These are phyloP conservation scores for Pristionchus mayeri DNA, from an alignment of 2,888 invertebrate genomes.

Conservation along the genomic window DNA sequence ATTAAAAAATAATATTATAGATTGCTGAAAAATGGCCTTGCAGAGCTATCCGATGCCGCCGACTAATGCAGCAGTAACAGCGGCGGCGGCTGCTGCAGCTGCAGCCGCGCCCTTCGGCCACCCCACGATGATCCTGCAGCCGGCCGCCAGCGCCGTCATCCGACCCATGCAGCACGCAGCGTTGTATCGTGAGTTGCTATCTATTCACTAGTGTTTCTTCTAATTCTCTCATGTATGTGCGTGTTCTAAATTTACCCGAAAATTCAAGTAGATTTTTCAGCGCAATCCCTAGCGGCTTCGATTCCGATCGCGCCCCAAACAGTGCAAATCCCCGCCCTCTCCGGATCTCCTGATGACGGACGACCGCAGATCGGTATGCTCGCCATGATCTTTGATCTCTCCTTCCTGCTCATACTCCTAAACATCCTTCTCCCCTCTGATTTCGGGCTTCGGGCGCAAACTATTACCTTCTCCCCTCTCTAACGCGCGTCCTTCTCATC, in stretches of 20 bases:
- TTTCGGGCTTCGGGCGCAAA: neutral
- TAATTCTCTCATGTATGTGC: neutral
- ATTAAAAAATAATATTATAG: no score
- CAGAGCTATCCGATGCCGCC: neutral
- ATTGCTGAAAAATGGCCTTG: no score
- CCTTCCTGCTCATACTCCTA: neutral
- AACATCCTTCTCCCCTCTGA: neutral
- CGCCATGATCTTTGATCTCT: constrained; percentile 1
- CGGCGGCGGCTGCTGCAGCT: neutral
- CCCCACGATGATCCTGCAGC: neutral
- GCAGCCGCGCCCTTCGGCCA: constrained; percentile 15
- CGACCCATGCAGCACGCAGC: constrained; percentile 11
- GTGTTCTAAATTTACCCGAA: neutral
- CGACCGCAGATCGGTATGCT: constrained; percentile 38
- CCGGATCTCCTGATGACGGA: neutral
- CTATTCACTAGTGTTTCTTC: no score
- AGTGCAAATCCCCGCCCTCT: neutral
- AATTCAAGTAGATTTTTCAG: neutral
- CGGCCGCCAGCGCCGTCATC: neutral
- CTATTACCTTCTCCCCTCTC: neutral
- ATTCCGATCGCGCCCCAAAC: constrained; percentile 13
- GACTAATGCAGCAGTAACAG: neutral
- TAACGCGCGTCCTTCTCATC: neutral
- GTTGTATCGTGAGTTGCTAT: neutral
- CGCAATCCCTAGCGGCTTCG: neutral